These are phyloP conservation scores for Ficedula albicollis DNA, from an alignment of 2,797 vertebrate genomes.

Conservation along the genomic window DNA sequence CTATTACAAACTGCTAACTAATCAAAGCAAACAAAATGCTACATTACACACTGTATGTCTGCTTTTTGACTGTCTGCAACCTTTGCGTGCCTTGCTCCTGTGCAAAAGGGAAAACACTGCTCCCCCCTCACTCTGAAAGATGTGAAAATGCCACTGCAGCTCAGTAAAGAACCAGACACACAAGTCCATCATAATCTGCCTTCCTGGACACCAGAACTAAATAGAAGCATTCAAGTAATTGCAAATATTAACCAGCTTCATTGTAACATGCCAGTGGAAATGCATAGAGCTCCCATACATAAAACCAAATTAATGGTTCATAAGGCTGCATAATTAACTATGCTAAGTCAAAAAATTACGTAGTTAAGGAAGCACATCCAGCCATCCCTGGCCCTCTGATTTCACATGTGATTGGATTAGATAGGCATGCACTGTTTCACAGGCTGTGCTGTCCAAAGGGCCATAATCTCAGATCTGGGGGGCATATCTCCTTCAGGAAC, in stretches of 20 bases:
- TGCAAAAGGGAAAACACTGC: background rate
- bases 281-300: background rate
- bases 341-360: background rate
- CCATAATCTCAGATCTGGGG: background rate
- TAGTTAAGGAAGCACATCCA: background rate
- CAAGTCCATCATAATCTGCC: background rate
- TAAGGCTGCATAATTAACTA: slow-evolving; percentile 16
- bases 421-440: slow-evolving; percentile 41
- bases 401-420: slow-evolving; percentile 13
- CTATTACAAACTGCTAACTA: background rate
- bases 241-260: background rate
- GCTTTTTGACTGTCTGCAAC: background rate
- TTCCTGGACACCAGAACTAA: background rate
- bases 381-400: background rate
- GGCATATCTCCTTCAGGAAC: slow-evolving; percentile 5
- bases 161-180: background rate
- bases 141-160: background rate
- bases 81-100: background rate
- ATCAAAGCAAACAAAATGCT: background rate
- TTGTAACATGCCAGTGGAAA: slow-evolving; percentile 19
- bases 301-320: slow-evolving; percentile 34
- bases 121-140: background rate
- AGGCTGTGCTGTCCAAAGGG: background rate
- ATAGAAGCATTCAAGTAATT: background rate
- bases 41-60: background rate